Percentiles rank a stretch among this genome's conserved stretches.
phyloP scores from a whole-genome alignment of 2,888 invertebrate genomes.

The Polyploca ridens region DNA sequence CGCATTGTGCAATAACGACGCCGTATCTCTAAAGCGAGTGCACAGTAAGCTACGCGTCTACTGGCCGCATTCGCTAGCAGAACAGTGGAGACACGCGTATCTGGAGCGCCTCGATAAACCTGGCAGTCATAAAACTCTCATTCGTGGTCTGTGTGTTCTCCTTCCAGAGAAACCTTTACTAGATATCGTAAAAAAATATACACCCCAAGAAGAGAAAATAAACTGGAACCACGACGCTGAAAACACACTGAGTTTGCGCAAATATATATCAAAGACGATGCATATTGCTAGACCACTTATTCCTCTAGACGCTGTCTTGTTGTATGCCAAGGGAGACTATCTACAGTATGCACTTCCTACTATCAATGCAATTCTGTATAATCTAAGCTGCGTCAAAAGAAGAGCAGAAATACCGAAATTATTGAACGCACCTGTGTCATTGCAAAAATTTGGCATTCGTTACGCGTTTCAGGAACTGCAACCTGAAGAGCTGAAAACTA shows the following conservation, averaged over 20 bases:
- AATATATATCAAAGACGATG: conserved; percentile 66
- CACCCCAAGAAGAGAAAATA: conserved; percentile 57
- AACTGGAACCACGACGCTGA: conserved; percentile 58
- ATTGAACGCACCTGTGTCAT: conserved; percentile 58
- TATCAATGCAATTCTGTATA: conserved; percentile 61
- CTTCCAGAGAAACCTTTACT: conserved; percentile 43
- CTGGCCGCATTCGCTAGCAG: conserved; percentile 55
- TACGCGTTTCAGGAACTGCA: conserved; percentile 55
- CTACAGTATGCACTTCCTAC: conserved; percentile 65
- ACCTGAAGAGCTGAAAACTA: conserved; percentile 43
- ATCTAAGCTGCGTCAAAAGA: conserved; percentile 38
- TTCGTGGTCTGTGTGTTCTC: conserved; percentile 55
- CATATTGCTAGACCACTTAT: conserved; percentile 65
- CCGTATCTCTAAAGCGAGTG: conserved; percentile 42
- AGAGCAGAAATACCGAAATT: conserved; percentile 49
- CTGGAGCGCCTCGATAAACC: conserved; percentile 40
- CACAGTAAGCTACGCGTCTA: conserved; percentile 61
- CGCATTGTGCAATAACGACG: conserved; percentile 41
- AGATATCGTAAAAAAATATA: conserved; percentile 54
- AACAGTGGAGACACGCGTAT: conserved; percentile 49
- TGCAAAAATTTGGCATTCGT: conserved; percentile 69
- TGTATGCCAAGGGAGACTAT: conserved; percentile 68
- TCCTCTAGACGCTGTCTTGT: conserved; percentile 50
- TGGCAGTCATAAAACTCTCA: conserved; percentile 49
- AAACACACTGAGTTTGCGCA: conserved; percentile 53